These are phyloP conservation scores for Rhynchomys soricoides DNA, from an alignment of 2,113 vertebrate species.

Conservation along the genomic window DNA sequence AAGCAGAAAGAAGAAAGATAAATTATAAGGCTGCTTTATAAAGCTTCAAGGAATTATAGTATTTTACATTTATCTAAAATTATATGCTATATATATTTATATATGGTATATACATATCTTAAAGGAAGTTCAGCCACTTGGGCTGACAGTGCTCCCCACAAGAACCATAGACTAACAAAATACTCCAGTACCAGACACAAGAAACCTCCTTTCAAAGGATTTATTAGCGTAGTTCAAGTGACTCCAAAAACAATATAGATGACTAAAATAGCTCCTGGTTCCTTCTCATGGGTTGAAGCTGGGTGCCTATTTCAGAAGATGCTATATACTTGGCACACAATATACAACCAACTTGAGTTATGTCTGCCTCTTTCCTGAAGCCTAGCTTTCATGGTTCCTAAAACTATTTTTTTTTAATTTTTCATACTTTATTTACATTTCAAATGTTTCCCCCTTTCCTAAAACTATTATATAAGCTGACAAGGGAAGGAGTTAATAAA, in stretches of 20 bases:
- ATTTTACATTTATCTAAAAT: background rate
- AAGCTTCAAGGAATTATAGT: background rate
- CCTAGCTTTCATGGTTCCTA: background rate
- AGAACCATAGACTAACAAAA: background rate
- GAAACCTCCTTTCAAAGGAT: background rate
- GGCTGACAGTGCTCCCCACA: background rate
- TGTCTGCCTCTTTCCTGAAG: background rate
- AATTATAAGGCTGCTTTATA: background rate
- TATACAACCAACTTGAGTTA: background rate
- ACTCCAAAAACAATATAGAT: background rate
- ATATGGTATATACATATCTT: background rate
- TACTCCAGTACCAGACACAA: background rate
- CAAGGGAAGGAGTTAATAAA: background rate
- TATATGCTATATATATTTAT: background rate
- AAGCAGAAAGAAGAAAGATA: background rate
- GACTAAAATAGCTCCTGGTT: background rate
- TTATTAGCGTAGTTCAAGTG: background rate
- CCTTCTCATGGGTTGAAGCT: background rate
- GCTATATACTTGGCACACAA: background rate
- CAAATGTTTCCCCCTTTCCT: too few species aligned
- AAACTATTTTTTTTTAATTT: too few species aligned
- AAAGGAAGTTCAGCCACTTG: background rate
- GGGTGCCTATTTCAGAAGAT: background rate
- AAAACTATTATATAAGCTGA: background rate
- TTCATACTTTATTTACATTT: too few species aligned